Base-by-base conservation (phyloP, 2,888 invertebrate species). In the Meiosimyza decipiens region DNA sequence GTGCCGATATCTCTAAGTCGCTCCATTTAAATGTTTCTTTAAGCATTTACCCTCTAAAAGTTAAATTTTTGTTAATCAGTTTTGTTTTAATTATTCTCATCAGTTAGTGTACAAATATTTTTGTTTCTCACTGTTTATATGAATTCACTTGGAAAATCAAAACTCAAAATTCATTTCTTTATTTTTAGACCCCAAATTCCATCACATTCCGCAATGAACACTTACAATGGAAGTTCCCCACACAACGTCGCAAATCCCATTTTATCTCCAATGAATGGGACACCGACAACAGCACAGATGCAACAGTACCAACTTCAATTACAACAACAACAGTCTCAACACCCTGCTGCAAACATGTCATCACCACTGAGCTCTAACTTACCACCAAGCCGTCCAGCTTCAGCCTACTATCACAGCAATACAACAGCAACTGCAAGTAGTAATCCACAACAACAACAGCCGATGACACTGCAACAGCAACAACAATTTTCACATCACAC, bases 371-470 rank as follows among this genome's bases (percentile, higher is more conserved):
- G 75, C 71, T 79, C 79, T 79, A 84, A 83, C 73, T 75, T 83
- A 74, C 83, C 80, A 68, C 78, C 83, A 71, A 84, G 81, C 78
- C 87, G 87, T 76, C 87, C 87, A 74, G 82, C 84, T 50, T 87
- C 87, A 72, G 87, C 87, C 59, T 87, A 86, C 76, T 87, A 85
- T 78, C 86, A 87, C 76, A 84, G 82, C 76, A 80, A 77, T 78
- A 79, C 78, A 49, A 72, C 77, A 72, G 67, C 73, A 72, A 15
- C 66, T 75, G 16, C 73, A 75, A 60, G 71, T 71, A 74, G 79
- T 79, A 71, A 80, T 75, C 81, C 72, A 16, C 80, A 83, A 47
- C 82, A 82, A 76, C 82, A 82, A 72, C 80, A 80, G 13, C 79
- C 78, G 22, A 76, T 79, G 75, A 79, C 79, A 75, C 80, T 83